Base-by-base conservation (phyloP, 37 sponge, comb jelly and placozoan genomes). In the Aplysina aerophoba region DNA sequence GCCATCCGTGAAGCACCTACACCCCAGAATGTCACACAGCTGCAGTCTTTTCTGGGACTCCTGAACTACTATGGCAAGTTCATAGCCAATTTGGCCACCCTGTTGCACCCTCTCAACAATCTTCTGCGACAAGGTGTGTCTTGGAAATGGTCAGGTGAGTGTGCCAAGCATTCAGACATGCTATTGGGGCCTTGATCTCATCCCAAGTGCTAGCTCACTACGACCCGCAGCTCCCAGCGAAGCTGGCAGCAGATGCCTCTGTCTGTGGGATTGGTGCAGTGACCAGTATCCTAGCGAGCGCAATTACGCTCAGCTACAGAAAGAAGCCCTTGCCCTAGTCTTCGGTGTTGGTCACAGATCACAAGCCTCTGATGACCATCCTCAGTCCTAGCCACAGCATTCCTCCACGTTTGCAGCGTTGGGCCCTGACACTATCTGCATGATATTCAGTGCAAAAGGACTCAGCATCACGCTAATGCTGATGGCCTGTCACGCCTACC, bases 1-100 rank as follows among this genome's bases (percentile, higher is more conserved):
- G 73, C 85, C 11, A 72, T 84, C 4, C 22, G 12, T 24, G 85
- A 84, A 39, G 71, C 85, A 12, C 85, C 85, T 33, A 84, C 73
- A 55, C 85, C 85, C n/a, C 13, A 34, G 71, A 37, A 84, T 84
- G 58, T 84, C 25, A 35, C 59, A 84, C n/a, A n/a, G 58, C 53
- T 84, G 64, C 27, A 38, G 21, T 82, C 36, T 4, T 82, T 82
- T 25, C 21, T 82, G 59, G 83, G 83, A 60, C 65, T 82, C 5
- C 14, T 82, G 24, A 82, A 16, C 30, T 55, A 80, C n/a, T 80
- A 80, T 80, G 56, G 84, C 21, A 83, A 38, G 53, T 83, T 83
- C 24, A 38, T 83, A 25, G 68, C 84, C 27, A 83, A 38, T 67
- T 28, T 66, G 65, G 24, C 84, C 12, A 37, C 67, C 25, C 8